These are phyloP conservation scores for Phainopepla nitens DNA, from an alignment of 2,113 vertebrate genomes.

Conservation along the genomic window DNA sequence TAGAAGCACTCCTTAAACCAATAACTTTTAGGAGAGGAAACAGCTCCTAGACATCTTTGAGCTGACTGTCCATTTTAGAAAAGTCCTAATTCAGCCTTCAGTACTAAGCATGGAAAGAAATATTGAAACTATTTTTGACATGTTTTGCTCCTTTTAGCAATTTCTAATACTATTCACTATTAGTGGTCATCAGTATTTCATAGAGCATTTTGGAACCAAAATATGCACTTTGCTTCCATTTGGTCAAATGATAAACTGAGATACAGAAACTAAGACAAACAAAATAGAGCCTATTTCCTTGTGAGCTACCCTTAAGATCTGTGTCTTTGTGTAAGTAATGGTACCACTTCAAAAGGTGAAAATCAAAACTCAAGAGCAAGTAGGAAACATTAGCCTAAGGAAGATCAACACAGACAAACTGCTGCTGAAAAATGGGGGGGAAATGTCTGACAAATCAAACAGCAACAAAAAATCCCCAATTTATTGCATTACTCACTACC, in stretches of 20 bases:
- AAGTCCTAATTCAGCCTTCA: neutral
- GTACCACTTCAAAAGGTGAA: neutral
- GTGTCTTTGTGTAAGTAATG: neutral
- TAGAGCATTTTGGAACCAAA: neutral
- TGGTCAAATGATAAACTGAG: neutral
- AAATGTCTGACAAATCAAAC: neutral
- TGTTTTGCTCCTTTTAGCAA: neutral
- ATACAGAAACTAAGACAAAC: neutral
- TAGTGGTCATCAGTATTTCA: neutral
- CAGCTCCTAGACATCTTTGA: neutral
- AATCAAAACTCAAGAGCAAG: neutral
- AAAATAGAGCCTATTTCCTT: neutral
- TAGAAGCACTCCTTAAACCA: neutral
- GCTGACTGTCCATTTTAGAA: neutral
- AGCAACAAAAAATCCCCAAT: neutral
- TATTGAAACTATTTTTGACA: neutral
- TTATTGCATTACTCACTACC: neutral
- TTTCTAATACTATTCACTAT: neutral
- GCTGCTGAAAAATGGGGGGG: no score
- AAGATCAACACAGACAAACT: neutral
- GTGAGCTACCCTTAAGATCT: neutral
- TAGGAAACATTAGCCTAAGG: neutral
- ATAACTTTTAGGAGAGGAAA: neutral
- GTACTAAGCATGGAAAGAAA: neutral
- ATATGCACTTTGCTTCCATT: neutral